Percentiles rank a stretch among this genome's conserved stretches.
phyloP scores from a whole-genome alignment of 2,888 invertebrate genomes.

The Diaphora mendica region DNA sequence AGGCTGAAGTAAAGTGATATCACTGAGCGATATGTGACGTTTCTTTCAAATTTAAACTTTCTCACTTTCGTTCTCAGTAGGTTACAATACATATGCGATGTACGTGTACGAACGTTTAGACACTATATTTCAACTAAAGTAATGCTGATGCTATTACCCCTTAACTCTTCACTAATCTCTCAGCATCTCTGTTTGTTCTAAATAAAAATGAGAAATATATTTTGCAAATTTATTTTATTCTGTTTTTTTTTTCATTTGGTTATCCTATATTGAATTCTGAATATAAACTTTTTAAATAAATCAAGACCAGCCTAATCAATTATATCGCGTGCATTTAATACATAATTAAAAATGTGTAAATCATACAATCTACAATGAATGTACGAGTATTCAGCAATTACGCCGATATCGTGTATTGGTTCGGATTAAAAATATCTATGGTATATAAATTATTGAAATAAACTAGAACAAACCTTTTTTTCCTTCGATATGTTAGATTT shows the following conservation, averaged over 20 bases:
- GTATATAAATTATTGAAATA: background rate
- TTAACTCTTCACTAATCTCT: too few species aligned
- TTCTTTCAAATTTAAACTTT: background rate
- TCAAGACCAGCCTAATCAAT: background rate
- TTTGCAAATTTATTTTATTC: background rate
- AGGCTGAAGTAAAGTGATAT: background rate
- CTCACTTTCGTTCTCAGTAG: background rate
- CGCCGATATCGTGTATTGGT: background rate
- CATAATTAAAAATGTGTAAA: too few species aligned
- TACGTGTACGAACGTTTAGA: background rate
- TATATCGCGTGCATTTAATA: background rate
- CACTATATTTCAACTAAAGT: background rate
- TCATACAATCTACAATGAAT: background rate
- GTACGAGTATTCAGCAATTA: background rate
- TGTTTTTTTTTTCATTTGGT: background rate
- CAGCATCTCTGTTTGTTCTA: too few species aligned
- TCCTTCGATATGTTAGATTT: background rate
- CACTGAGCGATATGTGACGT: background rate
- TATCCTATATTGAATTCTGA: background rate
- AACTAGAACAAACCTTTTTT: background rate
- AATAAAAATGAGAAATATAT: background rate
- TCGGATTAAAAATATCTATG: background rate
- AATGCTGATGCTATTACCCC: too few species aligned
- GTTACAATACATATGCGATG: background rate
- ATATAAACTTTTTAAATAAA: background rate